Evolutionary conservation across 64 coral and sea anemone species (phyloP).

Genomic region (Montipora sp.): DNA sequence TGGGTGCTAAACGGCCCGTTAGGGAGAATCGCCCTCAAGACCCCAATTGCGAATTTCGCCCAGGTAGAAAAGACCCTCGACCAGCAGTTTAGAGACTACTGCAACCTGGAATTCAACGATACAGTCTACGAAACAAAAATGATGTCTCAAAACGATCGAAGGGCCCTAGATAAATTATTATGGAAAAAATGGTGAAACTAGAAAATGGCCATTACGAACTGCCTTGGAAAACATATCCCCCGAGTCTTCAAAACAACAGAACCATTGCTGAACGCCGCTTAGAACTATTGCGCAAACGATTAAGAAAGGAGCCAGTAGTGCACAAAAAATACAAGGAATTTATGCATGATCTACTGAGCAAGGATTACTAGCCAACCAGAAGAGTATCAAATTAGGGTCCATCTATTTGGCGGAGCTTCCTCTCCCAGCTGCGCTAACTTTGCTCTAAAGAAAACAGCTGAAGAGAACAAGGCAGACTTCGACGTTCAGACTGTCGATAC

Average conservation of each 20-base stretch:
- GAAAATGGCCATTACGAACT: conserved; percentile 63
- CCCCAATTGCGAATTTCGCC: neutral
- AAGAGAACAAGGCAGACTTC: conserved; percentile 31
- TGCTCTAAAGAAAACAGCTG: conserved; percentile 4
- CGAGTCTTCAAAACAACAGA: conserved; percentile 29
- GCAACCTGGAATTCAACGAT: neutral
- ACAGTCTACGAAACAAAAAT: neutral
- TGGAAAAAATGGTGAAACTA: conserved; percentile 24
- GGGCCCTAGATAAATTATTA: conserved; percentile 1
- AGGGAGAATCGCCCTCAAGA: neutral
- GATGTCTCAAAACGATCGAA: conserved; percentile 46
- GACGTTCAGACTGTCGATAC: neutral
- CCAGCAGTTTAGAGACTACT: neutral
- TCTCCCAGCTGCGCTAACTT: conserved; percentile 59
- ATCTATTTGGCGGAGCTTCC: conserved; percentile 31
- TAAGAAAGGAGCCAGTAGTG: conserved; percentile 6
- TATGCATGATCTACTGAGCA: conserved; percentile 23
- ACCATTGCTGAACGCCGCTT: conserved; percentile 24
- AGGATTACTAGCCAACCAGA: neutral
- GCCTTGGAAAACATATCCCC: conserved; percentile 22
- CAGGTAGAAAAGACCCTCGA: neutral
- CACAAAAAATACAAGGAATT: conserved; percentile 37
- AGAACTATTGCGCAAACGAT: conserved; percentile 14
- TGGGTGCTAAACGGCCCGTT: conserved; percentile 42
- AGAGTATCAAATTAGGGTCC: conserved; percentile 53